Conservation (phyloP, 2,797 vertebrate genomes). For the Myotis daubentonii region DNA sequence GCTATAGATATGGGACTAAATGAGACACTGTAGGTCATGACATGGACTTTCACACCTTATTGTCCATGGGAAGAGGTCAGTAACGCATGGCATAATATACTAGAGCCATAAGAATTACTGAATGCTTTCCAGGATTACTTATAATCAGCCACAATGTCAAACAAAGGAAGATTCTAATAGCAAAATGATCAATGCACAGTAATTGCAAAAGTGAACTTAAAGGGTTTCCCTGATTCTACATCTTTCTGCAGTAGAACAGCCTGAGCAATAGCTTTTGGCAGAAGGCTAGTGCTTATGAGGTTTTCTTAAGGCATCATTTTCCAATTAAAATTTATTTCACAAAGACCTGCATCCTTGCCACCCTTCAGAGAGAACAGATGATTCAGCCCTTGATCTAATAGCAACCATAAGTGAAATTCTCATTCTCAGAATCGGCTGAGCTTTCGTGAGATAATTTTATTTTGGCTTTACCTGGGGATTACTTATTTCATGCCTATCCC, state of each 20-base stretch:
- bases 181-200: slow-evolving; percentile 54
- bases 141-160: slow-evolving; percentile 58
- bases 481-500: background rate
- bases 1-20: slow-evolving; percentile 40
- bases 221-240: background rate
- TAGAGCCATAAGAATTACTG: slow-evolving; percentile 59
- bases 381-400: background rate
- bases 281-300: background rate
- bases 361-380: background rate
- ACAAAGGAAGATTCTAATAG: slow-evolving; percentile 58
- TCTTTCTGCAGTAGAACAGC: background rate
- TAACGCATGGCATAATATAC: slow-evolving; percentile 47
- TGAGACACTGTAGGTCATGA: slow-evolving; percentile 12
- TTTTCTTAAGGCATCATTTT: slow-evolving; percentile 27
- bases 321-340: slow-evolving; percentile 52
- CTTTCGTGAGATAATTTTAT: background rate
- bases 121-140: slow-evolving; percentile 62
- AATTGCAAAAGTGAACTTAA: slow-evolving; percentile 45
- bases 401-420: background rate
- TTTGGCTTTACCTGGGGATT: background rate
- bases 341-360: background rate
- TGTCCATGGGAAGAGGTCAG: slow-evolving; percentile 37
- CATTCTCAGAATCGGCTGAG: background rate
- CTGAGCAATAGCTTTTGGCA: slow-evolving; percentile 31
- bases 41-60: background rate